Evolutionary conservation across 2,888 invertebrate species (phyloP).

Genomic region (Scaeva pyrastri): DNA sequence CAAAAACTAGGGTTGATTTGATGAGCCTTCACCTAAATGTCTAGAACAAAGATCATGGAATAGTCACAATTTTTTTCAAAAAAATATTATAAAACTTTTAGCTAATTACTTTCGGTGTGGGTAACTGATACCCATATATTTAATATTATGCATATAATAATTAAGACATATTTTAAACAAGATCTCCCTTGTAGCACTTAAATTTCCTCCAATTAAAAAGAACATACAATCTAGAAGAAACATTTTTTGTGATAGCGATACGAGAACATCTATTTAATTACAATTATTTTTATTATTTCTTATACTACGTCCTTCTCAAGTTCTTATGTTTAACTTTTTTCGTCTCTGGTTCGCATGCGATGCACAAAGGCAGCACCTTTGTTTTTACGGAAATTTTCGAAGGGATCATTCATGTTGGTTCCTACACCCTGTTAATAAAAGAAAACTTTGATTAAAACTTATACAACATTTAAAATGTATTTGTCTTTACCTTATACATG

Average conservation of each 20-base stretch:
- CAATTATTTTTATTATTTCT: not conserved
- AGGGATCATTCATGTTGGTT: conserved; percentile 96
- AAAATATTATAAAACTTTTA: too few species aligned
- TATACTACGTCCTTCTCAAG: not conserved
- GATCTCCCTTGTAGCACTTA: conserved; percentile 1
- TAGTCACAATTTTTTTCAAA: too few species aligned
- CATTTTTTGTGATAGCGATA: conserved; percentile 1
- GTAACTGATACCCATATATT: conserved; percentile 38
- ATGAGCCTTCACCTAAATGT: too few species aligned
- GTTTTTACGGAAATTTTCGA: conserved; percentile 98
- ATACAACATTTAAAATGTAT: not conserved
- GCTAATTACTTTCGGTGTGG: conserved; percentile 15
- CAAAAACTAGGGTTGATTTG: too few species aligned
- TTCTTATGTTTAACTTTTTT: conserved; percentile 84
- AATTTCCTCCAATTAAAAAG: not conserved
- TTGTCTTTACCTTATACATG: conserved; percentile 89
- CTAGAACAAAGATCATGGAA: too few species aligned
- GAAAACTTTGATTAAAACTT: not conserved
- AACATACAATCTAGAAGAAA: not conserved
- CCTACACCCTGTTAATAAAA: conserved; percentile 90
- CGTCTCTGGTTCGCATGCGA: conserved; percentile 95
- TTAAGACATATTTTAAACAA: conserved; percentile 11
- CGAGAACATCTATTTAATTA: not conserved
- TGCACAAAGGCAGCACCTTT: conserved; percentile 97
- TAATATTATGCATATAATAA: conserved; percentile 10